Conservation (phyloP, 37 sponge, comb jelly and placozoan genomes). For the Crambe crambe region DNA sequence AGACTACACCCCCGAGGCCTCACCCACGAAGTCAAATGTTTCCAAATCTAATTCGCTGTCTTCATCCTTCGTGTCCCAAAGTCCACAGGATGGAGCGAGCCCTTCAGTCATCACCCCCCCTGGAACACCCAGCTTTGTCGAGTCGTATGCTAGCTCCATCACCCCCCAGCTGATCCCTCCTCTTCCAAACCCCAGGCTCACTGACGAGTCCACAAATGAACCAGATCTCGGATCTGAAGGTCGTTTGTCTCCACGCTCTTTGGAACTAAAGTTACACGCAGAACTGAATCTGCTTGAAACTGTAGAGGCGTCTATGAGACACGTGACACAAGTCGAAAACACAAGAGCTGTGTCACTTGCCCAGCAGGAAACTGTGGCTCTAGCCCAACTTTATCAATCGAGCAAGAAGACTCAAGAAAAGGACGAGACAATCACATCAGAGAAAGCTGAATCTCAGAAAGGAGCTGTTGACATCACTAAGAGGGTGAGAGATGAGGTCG, state of each 20-base stretch:
- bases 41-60: background rate
- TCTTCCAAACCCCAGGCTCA: background rate
- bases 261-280: slow-evolving; percentile 55
- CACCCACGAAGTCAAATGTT: background rate
- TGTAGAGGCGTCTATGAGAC: slow-evolving; percentile 61
- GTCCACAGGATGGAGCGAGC: background rate
- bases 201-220: background rate
- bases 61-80: background rate
- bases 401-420: slow-evolving; percentile 23
- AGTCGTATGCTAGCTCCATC: background rate
- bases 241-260: slow-evolving; percentile 68
- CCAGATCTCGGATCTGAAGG: background rate
- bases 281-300: slow-evolving; percentile 67
- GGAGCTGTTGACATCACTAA: background rate
- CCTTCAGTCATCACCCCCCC: slow-evolving; percentile 39
- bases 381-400: slow-evolving; percentile 66
- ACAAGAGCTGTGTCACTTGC: slow-evolving; percentile 44
- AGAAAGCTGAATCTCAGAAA: slow-evolving; percentile 17
- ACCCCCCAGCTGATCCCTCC: slow-evolving; percentile 1
- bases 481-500: background rate
- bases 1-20: background rate
- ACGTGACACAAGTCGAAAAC: slow-evolving; percentile 51
- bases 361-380: slow-evolving; percentile 60
- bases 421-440: slow-evolving; percentile 5
- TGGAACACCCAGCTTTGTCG: slow-evolving; percentile 45